Base-by-base conservation (phyloP, 2,888 invertebrate species). In the Ceriagrion tenellum region DNA sequence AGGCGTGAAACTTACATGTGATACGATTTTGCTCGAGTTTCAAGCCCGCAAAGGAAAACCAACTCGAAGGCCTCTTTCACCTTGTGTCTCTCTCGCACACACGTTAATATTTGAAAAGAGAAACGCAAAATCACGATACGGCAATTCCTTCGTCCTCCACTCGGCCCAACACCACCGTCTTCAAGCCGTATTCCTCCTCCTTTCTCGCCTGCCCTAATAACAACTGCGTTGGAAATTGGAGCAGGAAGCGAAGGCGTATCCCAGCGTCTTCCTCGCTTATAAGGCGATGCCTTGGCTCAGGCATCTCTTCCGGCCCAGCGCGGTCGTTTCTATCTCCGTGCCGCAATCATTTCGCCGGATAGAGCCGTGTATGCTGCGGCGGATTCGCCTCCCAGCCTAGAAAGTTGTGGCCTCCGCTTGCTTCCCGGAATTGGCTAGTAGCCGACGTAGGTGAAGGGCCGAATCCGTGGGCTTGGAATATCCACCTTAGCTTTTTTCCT, bases 51-150 rank as follows among this genome's bases (percentile, higher is more conserved):
- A 16, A 81, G 30, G 35, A 35, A 81, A 47, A 35, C 81, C 13
- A 81, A 18, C 26, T 81, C 16, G 30, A 81, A 18, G 81, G 81
- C 26, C 26, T 18, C 13, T 81, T 35, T 81, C 35, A 2, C 81
- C 35, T 16, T 1, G 2, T 12, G 13, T 81, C 8, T 35, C 35
- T 81, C 81, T 81, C 35, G 35, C 35, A 12, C 81, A n/a, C 10
- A 81, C 81, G 30, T 81, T 81, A 81, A 81, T 81, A 81, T 81
- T 81, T 81, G 81, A 81, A 81, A 81, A 81, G 81, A 81, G 74
- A 74, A 81, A 81, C 16, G 81, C 81, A 81, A 81, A 81, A 81
- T 81, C 81, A 35, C 81, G 81, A 81, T 8, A 35, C 35, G 26
- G 81, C 81, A 81, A 13, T 81, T 35, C 81, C 74, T 81, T 35